A percentile compares a stretch with the other conserved stretches of the same genome.
phyloP scores from a whole-genome alignment of 2,113 vertebrate species.

The Muntiacus muntjak region DNA sequence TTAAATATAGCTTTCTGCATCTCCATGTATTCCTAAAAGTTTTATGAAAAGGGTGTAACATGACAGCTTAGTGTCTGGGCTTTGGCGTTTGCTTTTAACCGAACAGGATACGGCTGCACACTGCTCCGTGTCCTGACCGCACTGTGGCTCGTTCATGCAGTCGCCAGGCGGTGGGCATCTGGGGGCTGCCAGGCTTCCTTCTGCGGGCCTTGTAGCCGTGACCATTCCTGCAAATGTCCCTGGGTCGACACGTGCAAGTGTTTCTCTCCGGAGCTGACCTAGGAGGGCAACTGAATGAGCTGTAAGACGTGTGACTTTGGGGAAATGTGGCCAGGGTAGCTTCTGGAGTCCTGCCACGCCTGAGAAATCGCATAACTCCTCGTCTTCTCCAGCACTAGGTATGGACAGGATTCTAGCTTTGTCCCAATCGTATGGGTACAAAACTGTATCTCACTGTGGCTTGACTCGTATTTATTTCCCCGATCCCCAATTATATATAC shows the following conservation, averaged over 20 bases:
- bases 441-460: background rate
- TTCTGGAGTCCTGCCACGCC: background rate
- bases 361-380: background rate
- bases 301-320: background rate
- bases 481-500: background rate
- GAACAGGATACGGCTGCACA: fast-evolving
- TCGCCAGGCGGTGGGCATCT: too few relatives aligned
- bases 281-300: background rate
- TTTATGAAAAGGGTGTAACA: background rate
- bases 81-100: background rate
- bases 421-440: background rate
- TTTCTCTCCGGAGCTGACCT: background rate
- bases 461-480: background rate
- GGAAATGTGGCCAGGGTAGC: background rate
- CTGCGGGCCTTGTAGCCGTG: background rate
- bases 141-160: fast-evolving
- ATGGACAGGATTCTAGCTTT: too few relatives aligned
- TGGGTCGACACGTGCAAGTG: fast-evolving
- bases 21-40: background rate
- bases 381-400: background rate
- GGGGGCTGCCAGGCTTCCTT: background rate
- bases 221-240: background rate
- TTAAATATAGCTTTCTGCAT: background rate
- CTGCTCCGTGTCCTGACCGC: background rate
- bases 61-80: background rate